Conservation (phyloP, 1,140 invertebrate species). For the Drosophila oshimai region DNA sequence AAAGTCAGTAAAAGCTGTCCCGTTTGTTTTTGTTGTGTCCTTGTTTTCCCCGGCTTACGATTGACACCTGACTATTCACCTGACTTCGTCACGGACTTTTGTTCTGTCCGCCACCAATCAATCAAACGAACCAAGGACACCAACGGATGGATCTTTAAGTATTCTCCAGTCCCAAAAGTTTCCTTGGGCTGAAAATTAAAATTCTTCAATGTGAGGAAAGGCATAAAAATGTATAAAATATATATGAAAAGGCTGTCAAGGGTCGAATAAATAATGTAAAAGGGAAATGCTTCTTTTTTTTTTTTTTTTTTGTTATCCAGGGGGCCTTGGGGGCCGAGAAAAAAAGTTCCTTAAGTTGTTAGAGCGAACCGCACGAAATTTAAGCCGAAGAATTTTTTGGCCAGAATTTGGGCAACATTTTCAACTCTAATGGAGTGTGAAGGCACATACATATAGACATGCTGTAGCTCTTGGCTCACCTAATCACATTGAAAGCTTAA, state of each 20-base stretch:
- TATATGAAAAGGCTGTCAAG: slow-evolving; percentile 50
- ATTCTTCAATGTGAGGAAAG: slow-evolving; percentile 40
- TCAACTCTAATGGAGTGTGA: slow-evolving; percentile 46
- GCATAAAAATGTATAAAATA: slow-evolving; percentile 45
- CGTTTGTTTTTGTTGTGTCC: neutral
- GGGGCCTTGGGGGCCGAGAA: neutral
- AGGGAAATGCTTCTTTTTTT: slow-evolving; percentile 36
- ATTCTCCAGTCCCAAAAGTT: neutral
- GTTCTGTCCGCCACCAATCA: slow-evolving; percentile 29
- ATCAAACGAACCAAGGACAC: slow-evolving; percentile 36
- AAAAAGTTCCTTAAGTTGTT: slow-evolving; percentile 33
- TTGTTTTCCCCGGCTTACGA: slow-evolving; percentile 16
- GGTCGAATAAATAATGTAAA: slow-evolving; percentile 49
- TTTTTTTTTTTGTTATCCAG: slow-evolving; percentile 9
- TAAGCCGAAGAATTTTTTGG: slow-evolving; percentile 23
- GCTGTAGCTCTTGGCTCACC: neutral
- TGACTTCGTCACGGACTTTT: slow-evolving; percentile 30
- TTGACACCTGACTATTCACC: slow-evolving; percentile 50
- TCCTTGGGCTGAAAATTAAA: slow-evolving; percentile 32
- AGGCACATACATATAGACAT: neutral
- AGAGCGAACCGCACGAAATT: slow-evolving; percentile 32
- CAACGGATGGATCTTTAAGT: no score
- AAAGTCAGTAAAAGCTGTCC: slow-evolving; percentile 13
- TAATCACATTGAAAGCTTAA: slow-evolving; percentile 46
- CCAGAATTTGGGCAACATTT: slow-evolving; percentile 10